These are phyloP conservation scores for Scopus umbretta DNA, from an alignment of 2,113 vertebrate genomes.

Conservation along the genomic window DNA sequence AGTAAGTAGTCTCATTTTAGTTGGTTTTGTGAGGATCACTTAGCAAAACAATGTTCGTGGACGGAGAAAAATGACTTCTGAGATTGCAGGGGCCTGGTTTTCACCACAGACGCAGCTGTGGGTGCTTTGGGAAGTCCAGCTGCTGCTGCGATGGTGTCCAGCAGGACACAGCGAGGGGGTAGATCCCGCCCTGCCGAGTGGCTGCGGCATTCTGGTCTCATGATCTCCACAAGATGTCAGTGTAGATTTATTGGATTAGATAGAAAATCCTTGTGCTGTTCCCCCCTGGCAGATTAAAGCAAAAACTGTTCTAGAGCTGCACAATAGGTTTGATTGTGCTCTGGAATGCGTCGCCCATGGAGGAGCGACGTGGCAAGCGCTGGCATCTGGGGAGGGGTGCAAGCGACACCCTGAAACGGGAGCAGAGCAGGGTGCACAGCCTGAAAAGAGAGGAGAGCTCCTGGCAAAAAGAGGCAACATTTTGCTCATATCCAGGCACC, in stretches of 20 bases:
- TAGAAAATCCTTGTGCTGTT: neutral
- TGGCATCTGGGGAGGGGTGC: neutral
- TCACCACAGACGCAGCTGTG: neutral
- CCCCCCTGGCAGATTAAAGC: neutral
- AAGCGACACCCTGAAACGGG: neutral
- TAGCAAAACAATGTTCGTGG: neutral
- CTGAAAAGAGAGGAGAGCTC: neutral
- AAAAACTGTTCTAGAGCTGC: neutral
- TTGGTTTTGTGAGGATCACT: neutral
- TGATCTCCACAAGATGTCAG: conserved; percentile 65
- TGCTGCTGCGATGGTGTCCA: neutral
- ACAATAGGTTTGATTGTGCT: conserved; percentile 45
- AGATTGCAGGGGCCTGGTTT: neutral
- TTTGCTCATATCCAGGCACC: neutral
- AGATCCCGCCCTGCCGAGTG: neutral
- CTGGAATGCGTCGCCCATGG: neutral
- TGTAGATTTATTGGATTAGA: conserved; percentile 52
- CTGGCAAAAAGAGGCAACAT: neutral
- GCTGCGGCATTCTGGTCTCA: neutral
- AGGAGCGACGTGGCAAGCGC: fast-evolving
- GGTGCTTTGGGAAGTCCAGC: neutral
- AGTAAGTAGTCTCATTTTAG: neutral
- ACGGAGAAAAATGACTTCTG: neutral
- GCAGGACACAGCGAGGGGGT: fast-evolving
- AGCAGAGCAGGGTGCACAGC: neutral